phyloP scores from a whole-genome alignment of 2,113 vertebrate species.

The Ovis aries region ARS-UI_Ramb_v3.0 NC_056067.1:510501-511000 shows the following conservation, averaged over 20 bases:
- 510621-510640: rapidly evolving
- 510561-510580: not conserved
- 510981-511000: not conserved
- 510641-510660: not conserved
- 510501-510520: not conserved
- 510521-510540: not conserved
- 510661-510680: not conserved
- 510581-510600: not conserved
- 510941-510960: not conserved
- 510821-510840: not conserved
- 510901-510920: not conserved
- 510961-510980: not conserved
- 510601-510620: not conserved
- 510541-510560: not conserved
- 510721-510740: not conserved
- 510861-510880: not conserved
- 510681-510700: not conserved
- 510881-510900: not conserved
- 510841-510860: not conserved
- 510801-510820: not conserved
- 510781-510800: not conserved
- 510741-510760: not conserved
- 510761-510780: not conserved
- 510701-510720: not conserved
- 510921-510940: not conserved